A percentile compares a stretch with the other conserved stretches of the same genome.
phyloP scores from a whole-genome alignment of 2,797 vertebrate species.

The Coranthus polyacanthus region DNA sequence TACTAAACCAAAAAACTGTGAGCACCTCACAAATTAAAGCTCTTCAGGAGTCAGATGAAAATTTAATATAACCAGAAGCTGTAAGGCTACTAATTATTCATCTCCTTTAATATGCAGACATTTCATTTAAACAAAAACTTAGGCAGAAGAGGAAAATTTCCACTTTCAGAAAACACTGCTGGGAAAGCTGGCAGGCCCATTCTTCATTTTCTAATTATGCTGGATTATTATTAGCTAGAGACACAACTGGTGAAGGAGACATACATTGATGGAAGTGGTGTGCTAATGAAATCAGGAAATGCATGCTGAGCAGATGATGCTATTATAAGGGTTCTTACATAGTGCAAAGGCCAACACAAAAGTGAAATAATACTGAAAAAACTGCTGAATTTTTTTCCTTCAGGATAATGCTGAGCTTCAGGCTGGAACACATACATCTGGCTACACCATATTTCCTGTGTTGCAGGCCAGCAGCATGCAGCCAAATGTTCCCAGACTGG shows the following conservation, averaged over 20 bases:
- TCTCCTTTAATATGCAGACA: conserved; percentile 71
- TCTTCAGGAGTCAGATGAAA: conserved; percentile 64
- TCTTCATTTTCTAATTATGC: conserved; percentile 80
- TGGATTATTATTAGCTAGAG: conserved; percentile 81
- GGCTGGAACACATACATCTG: conserved; percentile 43
- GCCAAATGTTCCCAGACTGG: conserved; percentile 71
- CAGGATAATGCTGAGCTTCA: conserved; percentile 18
- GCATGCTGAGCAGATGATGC: conserved; percentile 51
- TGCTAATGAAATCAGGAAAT: conserved; percentile 79
- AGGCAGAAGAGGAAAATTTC: conserved; percentile 65
- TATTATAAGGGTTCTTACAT: conserved; percentile 42
- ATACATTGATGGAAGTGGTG: conserved; percentile 70
- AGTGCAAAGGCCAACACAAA: conserved; percentile 23
- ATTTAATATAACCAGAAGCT: conserved; percentile 62
- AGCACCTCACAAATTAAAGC: conserved; percentile 60
- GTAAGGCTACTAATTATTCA: conserved; percentile 74
- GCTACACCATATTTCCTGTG: conserved; percentile 34
- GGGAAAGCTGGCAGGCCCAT: conserved; percentile 75
- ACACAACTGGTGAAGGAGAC: conserved; percentile 70
- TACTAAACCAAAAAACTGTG: conserved; percentile 43
- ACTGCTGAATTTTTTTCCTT: not conserved
- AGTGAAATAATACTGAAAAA: conserved; percentile 24
- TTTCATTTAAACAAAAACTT: conserved; percentile 80
- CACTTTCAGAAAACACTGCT: conserved; percentile 73
- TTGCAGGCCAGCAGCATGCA: conserved; percentile 35